A percentile compares a stretch with the other conserved stretches of the same genome.
phyloP scores from a whole-genome alignment of 2,797 vertebrate genomes.

The Gymnocypris eckloni region DNA sequence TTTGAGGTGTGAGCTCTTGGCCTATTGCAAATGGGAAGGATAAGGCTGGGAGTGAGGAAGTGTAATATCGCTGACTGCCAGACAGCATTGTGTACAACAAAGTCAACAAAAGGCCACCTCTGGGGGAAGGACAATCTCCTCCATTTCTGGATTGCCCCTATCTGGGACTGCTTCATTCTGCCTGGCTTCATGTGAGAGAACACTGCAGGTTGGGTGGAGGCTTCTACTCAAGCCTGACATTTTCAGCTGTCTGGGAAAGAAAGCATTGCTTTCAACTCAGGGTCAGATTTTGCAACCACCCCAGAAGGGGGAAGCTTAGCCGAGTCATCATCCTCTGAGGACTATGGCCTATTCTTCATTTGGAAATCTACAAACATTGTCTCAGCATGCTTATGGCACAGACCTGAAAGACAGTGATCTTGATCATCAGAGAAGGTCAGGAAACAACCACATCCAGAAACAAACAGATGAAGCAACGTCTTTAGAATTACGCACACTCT shows the following conservation, averaged over 20 bases:
- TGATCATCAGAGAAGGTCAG: not conserved
- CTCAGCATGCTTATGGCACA: not conserved
- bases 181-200: not conserved
- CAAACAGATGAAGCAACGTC: not conserved
- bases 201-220: not conserved
- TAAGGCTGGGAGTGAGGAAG: not conserved
- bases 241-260: not conserved
- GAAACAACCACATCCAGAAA: not conserved
- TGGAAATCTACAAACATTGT: not conserved
- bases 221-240: not conserved
- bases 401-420: not conserved
- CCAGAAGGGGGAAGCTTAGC: not conserved
- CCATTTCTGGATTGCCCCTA: not conserved
- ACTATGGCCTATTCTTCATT: not conserved
- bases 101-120: no score
- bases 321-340: not conserved
- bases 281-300: not conserved
- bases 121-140: not conserved
- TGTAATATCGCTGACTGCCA: not conserved
- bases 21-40: not conserved
- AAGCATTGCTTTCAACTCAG: not conserved
- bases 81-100: not conserved
- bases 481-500: not conserved
- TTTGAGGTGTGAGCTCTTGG: not conserved
- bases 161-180: not conserved